phyloP scores from a whole-genome alignment of 2,888 invertebrate genomes.

The Athalia circularis region DNA sequence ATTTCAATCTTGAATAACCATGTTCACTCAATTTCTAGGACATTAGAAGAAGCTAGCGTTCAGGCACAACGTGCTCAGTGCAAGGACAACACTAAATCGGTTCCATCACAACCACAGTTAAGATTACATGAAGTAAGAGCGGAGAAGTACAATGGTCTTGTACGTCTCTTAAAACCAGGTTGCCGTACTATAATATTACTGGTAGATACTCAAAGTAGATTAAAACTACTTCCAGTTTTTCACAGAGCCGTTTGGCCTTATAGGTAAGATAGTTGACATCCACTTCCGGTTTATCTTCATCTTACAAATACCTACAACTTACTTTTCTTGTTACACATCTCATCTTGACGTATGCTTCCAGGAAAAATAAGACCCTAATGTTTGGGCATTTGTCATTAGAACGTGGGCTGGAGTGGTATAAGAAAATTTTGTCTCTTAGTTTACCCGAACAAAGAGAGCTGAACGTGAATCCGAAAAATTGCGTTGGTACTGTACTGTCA shows the following conservation, averaged over 20 bases:
- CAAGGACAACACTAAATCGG: conserved; percentile 75
- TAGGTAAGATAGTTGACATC: conserved; percentile 79
- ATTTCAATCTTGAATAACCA: neutral
- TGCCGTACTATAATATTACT: conserved; percentile 94
- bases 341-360: conserved; percentile 67
- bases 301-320: neutral
- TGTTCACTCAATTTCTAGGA: conserved; percentile 67
- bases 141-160: conserved; percentile 96
- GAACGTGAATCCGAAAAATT: conserved; percentile 96
- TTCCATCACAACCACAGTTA: conserved; percentile 79
- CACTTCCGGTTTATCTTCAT: neutral
- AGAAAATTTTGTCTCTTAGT: conserved; percentile 90
- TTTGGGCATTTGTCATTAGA: conserved; percentile 96
- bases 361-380: conserved; percentile 93
- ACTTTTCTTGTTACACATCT: neutral
- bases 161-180: conserved; percentile 94
- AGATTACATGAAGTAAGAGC: conserved; percentile 93
- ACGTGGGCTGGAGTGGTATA: conserved; percentile 95
- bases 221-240: conserved; percentile 91
- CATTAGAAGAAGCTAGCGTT: conserved; percentile 79
- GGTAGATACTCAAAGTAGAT: conserved; percentile 91
- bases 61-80: conserved; percentile 74
- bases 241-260: conserved; percentile 97
- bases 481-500: conserved; percentile 96
- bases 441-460: conserved; percentile 88